Evolutionary conservation across 2,888 invertebrate genomes (phyloP).

Genomic region (Nudaria mundana): DNA sequence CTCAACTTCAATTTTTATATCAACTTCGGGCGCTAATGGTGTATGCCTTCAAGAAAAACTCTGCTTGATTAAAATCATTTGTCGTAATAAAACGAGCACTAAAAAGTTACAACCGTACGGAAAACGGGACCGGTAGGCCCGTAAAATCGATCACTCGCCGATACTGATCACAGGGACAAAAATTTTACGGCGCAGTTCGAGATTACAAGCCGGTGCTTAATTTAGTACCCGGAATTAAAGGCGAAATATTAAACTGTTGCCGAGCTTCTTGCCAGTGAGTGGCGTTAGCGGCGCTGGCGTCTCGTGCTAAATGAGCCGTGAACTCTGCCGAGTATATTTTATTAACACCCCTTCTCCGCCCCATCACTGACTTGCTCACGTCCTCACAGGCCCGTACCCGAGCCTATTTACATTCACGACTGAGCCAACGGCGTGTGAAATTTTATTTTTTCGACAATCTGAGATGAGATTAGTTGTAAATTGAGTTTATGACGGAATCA

Average conservation of each 20-base stretch:
- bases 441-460: conserved; percentile 80
- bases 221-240: conserved; percentile 57
- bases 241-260: conserved; percentile 62
- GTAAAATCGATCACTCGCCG: conserved; percentile 74
- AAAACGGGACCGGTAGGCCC: conserved; percentile 70
- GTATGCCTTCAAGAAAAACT: conserved; percentile 72
- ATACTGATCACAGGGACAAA: conserved; percentile 73
- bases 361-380: conserved; percentile 26
- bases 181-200: conserved; percentile 62
- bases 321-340: conserved; percentile 61
- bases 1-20: conserved; percentile 72
- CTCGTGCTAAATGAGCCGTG: conserved; percentile 63
- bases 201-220: conserved; percentile 59
- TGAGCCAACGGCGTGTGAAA: conserved; percentile 71
- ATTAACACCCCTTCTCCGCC: conserved; percentile 41
- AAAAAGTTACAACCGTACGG: conserved; percentile 77
- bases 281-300: conserved; percentile 41
- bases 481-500: conserved; percentile 78
- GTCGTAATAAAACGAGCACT: conserved; percentile 79
- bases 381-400: conserved; percentile 24
- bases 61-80: conserved; percentile 81
- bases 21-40: conserved; percentile 69
- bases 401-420: conserved; percentile 69
- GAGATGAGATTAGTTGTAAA: conserved; percentile 79
- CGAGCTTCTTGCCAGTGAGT: conserved; percentile 41